A percentile compares a stretch with the other conserved stretches of the same genome.
Evolutionary conservation across 2,888 invertebrate genomes (phyloP).

Genomic region (Oscheius sp.): DNA sequence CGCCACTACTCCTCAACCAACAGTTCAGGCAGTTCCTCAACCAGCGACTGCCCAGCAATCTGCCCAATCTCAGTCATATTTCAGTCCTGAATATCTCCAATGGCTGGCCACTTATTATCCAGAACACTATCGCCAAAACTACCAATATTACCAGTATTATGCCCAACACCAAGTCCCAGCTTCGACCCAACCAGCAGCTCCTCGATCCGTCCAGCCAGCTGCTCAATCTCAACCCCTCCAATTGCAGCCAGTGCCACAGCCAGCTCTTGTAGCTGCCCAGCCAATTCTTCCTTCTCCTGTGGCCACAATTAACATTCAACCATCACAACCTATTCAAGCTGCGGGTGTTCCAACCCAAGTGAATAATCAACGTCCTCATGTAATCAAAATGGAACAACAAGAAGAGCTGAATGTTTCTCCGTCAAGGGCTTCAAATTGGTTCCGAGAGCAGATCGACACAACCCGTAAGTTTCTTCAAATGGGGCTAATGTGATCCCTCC

Average conservation of each 20-base stretch:
- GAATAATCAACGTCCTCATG: background rate
- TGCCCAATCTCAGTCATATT: conserved; percentile 4
- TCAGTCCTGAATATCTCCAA: conserved; percentile 15
- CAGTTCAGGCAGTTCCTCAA: conserved; percentile 5
- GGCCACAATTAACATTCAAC: background rate
- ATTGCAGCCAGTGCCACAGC: too few species aligned
- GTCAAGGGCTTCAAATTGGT: conserved; percentile 42
- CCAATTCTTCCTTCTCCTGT: background rate
- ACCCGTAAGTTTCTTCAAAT: conserved; percentile 38
- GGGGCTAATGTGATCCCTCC: background rate
- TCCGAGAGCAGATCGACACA: conserved; percentile 48
- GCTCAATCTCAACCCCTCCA: background rate
- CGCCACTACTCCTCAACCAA: background rate
- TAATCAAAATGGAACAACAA: conserved; percentile 1
- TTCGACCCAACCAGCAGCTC: conserved; percentile 1
- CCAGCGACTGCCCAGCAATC: background rate
- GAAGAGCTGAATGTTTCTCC: conserved; percentile 19
- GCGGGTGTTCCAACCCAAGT: background rate
- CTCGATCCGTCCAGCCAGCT: background rate
- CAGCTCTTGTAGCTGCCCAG: background rate
- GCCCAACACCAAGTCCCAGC: background rate
- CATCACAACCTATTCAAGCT: too few species aligned
- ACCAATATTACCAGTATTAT: conserved; percentile 21
- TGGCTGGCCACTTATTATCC: background rate
- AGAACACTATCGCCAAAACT: conserved; percentile 13